phyloP scores from a whole-genome alignment of 2,888 invertebrate genomes.

The Cephus pulcher region DNA sequence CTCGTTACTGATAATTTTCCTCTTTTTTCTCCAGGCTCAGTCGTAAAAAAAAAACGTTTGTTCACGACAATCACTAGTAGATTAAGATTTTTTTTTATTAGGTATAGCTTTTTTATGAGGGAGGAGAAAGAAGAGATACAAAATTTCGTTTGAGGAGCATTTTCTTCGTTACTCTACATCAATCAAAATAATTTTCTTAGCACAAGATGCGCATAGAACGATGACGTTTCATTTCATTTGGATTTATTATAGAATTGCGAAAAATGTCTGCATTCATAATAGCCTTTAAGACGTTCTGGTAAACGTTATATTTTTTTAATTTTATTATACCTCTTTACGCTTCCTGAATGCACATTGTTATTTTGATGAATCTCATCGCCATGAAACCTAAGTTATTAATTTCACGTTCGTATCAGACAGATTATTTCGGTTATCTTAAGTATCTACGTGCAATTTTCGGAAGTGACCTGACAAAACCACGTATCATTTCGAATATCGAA shows the following conservation, averaged over 20 bases:
- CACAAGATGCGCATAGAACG: background rate
- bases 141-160: background rate
- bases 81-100: background rate
- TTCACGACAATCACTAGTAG: background rate
- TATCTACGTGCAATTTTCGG: background rate
- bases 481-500: background rate
- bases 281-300: background rate
- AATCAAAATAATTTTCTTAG: background rate
- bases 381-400: background rate
- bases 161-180: background rate
- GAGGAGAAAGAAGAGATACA: background rate
- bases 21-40: background rate
- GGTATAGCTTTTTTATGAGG: background rate
- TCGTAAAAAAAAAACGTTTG: background rate
- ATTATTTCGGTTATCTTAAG: background rate
- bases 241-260: background rate
- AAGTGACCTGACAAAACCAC: background rate
- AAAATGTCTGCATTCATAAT: background rate
- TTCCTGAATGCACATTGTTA: background rate
- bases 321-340: background rate
- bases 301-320: background rate
- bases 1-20: background rate
- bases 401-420: background rate
- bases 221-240: background rate
- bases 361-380: background rate